These are phyloP conservation scores for Oncorhynchus kisutch DNA, from an alignment of 2,113 vertebrate species.

Conservation along the genomic window DNA sequence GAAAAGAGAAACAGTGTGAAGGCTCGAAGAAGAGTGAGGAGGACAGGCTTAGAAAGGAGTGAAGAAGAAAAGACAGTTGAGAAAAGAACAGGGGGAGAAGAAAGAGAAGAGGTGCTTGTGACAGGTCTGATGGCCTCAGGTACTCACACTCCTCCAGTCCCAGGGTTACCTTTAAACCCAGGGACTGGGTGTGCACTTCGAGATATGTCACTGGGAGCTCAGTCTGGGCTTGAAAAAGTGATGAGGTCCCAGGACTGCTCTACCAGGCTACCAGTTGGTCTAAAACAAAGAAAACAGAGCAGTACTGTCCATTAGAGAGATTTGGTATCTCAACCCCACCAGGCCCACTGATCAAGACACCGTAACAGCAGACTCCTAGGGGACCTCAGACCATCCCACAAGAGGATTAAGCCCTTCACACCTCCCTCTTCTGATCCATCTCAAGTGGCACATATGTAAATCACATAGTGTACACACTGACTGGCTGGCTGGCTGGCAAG, in stretches of 20 bases:
- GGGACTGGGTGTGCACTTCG: slow-evolving; percentile 20
- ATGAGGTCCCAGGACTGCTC: slow-evolving; percentile 29
- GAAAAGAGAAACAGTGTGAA: not conserved
- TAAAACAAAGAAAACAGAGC: not conserved
- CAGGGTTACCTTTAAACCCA: slow-evolving; percentile 30
- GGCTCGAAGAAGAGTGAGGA: not conserved
- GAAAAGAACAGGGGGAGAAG: not conserved
- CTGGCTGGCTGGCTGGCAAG: not conserved
- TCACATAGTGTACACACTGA: slow-evolving; percentile 27
- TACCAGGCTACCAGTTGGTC: not conserved
- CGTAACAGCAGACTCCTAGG: not conserved
- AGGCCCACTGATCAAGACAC: not conserved
- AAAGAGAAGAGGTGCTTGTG: slow-evolving; percentile 1
- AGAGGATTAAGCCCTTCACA: not conserved
- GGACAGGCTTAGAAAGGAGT: not conserved
- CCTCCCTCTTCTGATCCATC: slow-evolving; percentile 24
- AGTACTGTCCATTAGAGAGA: slow-evolving; percentile 26
- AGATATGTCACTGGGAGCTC: slow-evolving; percentile 15
- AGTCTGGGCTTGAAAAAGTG: slow-evolving; percentile 27
- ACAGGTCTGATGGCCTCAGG: slow-evolving; percentile 31
- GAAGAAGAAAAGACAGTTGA: not conserved
- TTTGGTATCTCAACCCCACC: slow-evolving; percentile 10
- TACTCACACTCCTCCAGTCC: slow-evolving; percentile 10
- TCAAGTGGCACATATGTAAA: slow-evolving; percentile 38
- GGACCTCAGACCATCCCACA: not conserved